Conservation (phyloP, 2,113 vertebrate genomes). For the Carollia perspicillata region DNA sequence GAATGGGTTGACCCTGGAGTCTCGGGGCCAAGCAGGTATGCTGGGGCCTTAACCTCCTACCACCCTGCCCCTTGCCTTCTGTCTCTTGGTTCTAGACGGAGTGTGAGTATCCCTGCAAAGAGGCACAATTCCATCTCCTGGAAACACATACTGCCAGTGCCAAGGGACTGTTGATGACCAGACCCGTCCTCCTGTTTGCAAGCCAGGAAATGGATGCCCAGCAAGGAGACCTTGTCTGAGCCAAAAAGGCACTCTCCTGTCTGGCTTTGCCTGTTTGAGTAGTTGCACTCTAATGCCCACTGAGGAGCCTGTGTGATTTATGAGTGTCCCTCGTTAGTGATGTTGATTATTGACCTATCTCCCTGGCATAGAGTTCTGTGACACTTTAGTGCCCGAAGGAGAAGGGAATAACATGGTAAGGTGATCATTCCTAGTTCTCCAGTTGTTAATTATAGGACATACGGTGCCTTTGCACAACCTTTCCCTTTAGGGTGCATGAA, state of each 20-base stretch:
- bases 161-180: background rate
- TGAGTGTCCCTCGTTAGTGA: background rate
- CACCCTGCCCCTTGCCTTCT: background rate
- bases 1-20: background rate
- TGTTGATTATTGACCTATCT: background rate
- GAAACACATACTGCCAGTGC: accelerated
- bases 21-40: background rate
- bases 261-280: background rate
- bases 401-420: background rate
- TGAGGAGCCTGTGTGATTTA: background rate
- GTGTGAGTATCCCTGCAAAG: too few species aligned
- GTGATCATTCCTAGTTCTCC: background rate
- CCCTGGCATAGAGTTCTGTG: background rate
- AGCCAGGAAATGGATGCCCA: background rate
- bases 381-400: background rate
- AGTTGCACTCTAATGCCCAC: background rate
- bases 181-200: background rate
- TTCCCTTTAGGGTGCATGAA: background rate
- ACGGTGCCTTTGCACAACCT: background rate
- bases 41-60: background rate
- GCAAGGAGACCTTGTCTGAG: background rate
- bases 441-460: background rate
- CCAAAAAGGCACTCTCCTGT: background rate
- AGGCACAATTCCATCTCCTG: accelerated
- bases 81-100: background rate